Evolutionary conservation across 2,113 vertebrate species (phyloP), one percentile per base, ranked within the genome.

Genomic region (Dasyprocta punctata): DNA sequence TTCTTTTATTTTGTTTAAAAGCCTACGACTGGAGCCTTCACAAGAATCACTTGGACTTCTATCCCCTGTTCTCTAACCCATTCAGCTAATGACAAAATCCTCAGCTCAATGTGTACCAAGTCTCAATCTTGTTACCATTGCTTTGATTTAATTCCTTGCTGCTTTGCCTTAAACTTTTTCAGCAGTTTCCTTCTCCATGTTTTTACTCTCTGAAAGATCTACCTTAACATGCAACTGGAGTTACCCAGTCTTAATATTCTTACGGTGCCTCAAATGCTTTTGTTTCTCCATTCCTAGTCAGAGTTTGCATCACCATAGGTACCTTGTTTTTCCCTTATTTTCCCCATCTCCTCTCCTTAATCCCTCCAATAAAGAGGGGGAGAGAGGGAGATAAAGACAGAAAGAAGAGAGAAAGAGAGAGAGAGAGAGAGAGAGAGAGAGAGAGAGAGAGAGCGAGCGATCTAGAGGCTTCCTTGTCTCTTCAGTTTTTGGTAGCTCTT

Each of bases 1-100:
- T 93, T 92, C 38, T 89, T 11, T 92, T 81, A 38, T 28, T 75
- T 78, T 67, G 77, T 71, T 77, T 93, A 75, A 96, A 92, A 36
- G 11, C 26, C 86, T 71, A 67, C 30, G 20, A 63, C 10, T 12
- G 14, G 54, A 54, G 26, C 9, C 60, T 78, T 56, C 38, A 26
- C 1, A 44, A 65, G 30, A 73, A 33, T 92, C 13, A 5, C 38
- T 71, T 69, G 81, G 54, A 26, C 24, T 89, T 89, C 71, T 86
- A 5, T 52, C 7, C 84, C 33, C 19, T 73, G 22, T 4, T 87
- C 28, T 19, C 20, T 77, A 69, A 47, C 2, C 4, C 22, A 44
- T 20, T 24, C 33, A 47, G 17, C n/a, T 91, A 52, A 88, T 86
- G 84, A 84, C 38, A 38, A 80, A 84, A 86, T 49, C 49, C 22